Base-by-base conservation (phyloP, 2,797 vertebrate species). In the Argentina silus region DNA sequence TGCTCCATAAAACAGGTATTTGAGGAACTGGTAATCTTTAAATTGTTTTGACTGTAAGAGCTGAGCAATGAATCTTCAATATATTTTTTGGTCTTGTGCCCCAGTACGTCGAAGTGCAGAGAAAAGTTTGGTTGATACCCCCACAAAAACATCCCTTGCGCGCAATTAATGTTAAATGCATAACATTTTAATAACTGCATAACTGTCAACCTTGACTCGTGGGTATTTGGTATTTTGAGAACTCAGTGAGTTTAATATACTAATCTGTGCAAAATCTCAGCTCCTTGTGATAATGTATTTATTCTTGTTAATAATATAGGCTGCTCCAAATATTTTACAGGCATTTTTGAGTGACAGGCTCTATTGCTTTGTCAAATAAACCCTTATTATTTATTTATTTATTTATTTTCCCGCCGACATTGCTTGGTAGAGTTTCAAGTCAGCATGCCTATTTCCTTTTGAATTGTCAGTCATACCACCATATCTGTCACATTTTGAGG, bases 1-100 rank as follows among this genome's bases (percentile, higher is more conserved):
- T 43, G 15, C 66, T 78, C 75, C 75, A 80, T 79, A 74, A 83
- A 81, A 75, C 19, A 17, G 0, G 9, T 69, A 59, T 76, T 81
- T 36, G 50, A 73, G 68, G 48, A 55, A 73, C 60, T 71, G 44
- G 55, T 75, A 42, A 42, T 76, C 67, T 78, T 80, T 78, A 59
- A 72, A 68, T 23, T 53, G 63, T 67, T 71, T 77, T 74, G 67
- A 79, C 74, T 67, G 56, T 56, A 19, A 53, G 47, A 75, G 44
- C 11, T 61, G 44, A 50, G 44, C 70, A 48, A 15, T 17, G 8
- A n/a, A 43, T 43, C 56, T 67, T 48, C 48, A 44, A 59, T 10
- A 48, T 57, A 51, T 69, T 53, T 47, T 14, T 48, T 23, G 44
- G 63, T 65, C 12, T n/a, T 43, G 44, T 6, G n/a, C n/a, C 9